Percentiles rank a stretch among this genome's conserved stretches.
Conservation (phyloP, 1,140 invertebrate species). For the Temnothorax longispinosus region DNA sequence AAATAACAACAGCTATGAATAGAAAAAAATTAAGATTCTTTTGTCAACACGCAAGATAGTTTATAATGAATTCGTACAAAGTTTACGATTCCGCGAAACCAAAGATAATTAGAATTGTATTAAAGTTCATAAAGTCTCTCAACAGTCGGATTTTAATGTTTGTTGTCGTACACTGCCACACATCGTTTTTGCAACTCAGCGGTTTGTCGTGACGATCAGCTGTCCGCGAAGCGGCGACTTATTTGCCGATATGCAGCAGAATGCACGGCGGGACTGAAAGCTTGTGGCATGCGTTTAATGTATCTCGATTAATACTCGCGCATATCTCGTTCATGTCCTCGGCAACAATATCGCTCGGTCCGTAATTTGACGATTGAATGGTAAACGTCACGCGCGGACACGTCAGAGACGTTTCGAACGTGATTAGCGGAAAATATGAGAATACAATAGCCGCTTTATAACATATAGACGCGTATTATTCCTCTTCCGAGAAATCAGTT, state of each 20-base stretch:
- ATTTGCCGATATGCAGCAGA: constrained; percentile 19
- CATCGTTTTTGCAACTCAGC: not conserved
- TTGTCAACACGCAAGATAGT: not conserved
- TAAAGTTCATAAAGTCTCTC: not conserved
- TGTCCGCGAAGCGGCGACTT: constrained; percentile 4
- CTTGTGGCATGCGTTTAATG: not conserved
- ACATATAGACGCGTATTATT: not conserved
- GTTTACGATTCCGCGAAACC: not conserved
- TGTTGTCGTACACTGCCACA: not conserved
- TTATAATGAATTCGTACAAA: not conserved
- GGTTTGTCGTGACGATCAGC: not conserved
- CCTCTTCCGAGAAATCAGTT: not conserved
- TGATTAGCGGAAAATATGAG: not conserved
- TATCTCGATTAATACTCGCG: not conserved
- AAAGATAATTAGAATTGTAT: not conserved
- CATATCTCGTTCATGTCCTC: not conserved
- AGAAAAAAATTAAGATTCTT: not conserved
- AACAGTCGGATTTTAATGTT: not conserved
- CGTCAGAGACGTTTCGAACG: not conserved
- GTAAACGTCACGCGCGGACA: not conserved
- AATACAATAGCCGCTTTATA: not conserved
- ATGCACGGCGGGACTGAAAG: not conserved
- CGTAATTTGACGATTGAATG: not conserved
- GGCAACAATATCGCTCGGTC: not conserved
- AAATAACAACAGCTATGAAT: not conserved